Percentiles rank a stretch among this genome's conserved stretches.
These are phyloP conservation scores for Porites rus DNA, from an alignment of 92 coral and sea anemone genomes.

Conservation along the genomic window DNA sequence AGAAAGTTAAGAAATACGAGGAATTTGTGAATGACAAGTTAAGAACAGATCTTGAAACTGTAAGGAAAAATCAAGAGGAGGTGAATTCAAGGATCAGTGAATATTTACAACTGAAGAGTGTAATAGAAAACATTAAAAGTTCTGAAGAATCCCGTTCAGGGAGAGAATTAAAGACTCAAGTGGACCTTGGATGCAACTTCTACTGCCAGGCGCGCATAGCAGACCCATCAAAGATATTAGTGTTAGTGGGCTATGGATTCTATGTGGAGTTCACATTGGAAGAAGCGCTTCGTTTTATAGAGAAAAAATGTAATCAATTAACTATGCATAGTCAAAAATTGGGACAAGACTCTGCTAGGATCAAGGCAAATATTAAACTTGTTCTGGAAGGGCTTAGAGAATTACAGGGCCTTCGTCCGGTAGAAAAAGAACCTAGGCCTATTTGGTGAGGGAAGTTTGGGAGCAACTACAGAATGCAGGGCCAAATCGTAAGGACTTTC, in stretches of 20 bases:
- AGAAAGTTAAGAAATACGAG: conserved; percentile 87
- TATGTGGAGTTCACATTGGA: conserved; percentile 94
- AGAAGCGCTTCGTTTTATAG: conserved; percentile 85
- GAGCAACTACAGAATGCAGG: not conserved
- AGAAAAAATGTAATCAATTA: conserved; percentile 83
- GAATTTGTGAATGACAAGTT: conserved; percentile 88
- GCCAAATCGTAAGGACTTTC: not conserved
- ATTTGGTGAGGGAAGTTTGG: conserved; percentile 16
- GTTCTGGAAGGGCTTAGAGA: conserved; percentile 92
- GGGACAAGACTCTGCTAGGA: conserved; percentile 84
- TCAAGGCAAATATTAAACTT: conserved; percentile 92
- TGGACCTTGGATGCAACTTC: conserved; percentile 95
- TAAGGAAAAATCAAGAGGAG: conserved; percentile 84
- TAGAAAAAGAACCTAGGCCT: conserved; percentile 19
- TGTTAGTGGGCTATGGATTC: conserved; percentile 96
- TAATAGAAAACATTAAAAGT: conserved; percentile 79
- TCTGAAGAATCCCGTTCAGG: conserved; percentile 51
- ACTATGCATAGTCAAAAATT: conserved; percentile 71
- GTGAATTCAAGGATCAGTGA: conserved; percentile 76
- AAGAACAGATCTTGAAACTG: conserved; percentile 79
- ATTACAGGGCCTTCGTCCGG: conserved; percentile 61
- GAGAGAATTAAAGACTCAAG: conserved; percentile 84
- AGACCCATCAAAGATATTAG: conserved; percentile 89
- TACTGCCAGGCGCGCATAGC: conserved; percentile 90
- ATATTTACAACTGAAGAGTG: conserved; percentile 80